Conservation (phyloP, 2,797 vertebrate species). For the Rhynchotus rufescens region DNA sequence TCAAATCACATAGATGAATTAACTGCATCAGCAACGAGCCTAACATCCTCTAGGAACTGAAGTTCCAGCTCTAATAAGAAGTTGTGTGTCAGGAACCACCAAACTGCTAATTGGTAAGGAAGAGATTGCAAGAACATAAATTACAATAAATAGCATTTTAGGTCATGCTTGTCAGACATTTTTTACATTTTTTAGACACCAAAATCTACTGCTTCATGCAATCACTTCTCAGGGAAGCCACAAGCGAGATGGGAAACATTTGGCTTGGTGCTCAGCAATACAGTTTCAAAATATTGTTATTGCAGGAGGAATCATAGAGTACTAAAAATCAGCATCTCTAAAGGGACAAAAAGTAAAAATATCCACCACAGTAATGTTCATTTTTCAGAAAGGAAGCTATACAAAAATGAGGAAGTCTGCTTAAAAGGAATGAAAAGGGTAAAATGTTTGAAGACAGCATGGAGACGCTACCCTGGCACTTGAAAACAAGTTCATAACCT, state of each 20-base stretch:
- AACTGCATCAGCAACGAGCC: background rate
- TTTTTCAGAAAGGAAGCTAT: background rate
- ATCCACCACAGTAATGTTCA: background rate
- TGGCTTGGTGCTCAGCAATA: background rate
- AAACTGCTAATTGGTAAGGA: background rate
- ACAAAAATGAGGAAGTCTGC: background rate
- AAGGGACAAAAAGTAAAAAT: background rate
- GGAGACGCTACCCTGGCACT: background rate
- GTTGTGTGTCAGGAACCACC: background rate
- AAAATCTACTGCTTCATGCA: background rate
- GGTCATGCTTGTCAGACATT: background rate
- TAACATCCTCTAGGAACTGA: background rate
- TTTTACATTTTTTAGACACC: background rate
- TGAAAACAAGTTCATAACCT: background rate
- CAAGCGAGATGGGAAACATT: background rate
- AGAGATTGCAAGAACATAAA: background rate
- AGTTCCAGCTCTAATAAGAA: background rate
- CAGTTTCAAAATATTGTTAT: background rate
- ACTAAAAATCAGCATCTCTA: slow-evolving; percentile 23
- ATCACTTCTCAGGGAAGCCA: background rate
- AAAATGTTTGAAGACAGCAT: background rate
- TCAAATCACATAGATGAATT: background rate
- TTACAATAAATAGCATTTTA: background rate
- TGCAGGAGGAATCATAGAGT: background rate
- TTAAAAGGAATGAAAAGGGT: background rate